These are phyloP conservation scores for Pilophorus perplexus DNA, from an alignment of 2,888 invertebrate species.

Conservation along the genomic window DNA sequence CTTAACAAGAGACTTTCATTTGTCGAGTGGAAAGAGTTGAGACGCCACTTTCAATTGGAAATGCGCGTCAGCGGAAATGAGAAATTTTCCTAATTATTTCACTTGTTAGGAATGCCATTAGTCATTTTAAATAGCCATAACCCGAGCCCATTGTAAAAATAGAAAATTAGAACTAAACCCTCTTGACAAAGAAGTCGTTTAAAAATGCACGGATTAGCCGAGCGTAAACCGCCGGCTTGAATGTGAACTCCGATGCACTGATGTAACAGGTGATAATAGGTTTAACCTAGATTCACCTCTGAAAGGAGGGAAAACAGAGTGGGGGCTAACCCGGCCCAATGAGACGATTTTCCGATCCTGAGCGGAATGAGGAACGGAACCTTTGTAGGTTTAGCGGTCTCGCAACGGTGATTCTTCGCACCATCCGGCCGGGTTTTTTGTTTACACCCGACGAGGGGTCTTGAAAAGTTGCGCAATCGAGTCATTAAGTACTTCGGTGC, in stretches of 20 bases:
- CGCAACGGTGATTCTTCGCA: neutral
- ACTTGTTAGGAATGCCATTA: too few relatives aligned
- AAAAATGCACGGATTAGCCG: too few relatives aligned
- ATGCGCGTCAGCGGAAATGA: too few relatives aligned
- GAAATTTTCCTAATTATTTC: too few relatives aligned
- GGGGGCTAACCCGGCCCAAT: neutral
- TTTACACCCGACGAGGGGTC: too few relatives aligned
- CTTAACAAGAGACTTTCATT: too few relatives aligned
- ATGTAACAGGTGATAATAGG: slow-evolving; percentile 18
- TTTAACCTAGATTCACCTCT: slow-evolving; percentile 12
- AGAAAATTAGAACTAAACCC: neutral
- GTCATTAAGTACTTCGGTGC: too few relatives aligned
- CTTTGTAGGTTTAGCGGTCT: neutral
- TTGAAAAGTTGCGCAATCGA: too few relatives aligned
- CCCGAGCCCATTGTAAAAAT: neutral
- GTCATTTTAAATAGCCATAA: too few relatives aligned
- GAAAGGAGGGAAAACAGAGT: neutral
- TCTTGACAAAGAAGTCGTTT: neutral
- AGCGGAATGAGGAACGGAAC: neutral
- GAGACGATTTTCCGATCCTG: neutral
- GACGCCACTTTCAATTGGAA: too few relatives aligned
- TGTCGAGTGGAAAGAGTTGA: too few relatives aligned
- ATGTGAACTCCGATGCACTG: neutral
- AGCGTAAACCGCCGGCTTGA: too few relatives aligned
- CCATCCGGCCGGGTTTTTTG: neutral